A percentile compares a stretch with the other conserved stretches of the same genome.
phyloP scores from a whole-genome alignment of 2,797 vertebrate species.

The Euphonia xanthogaster region DNA sequence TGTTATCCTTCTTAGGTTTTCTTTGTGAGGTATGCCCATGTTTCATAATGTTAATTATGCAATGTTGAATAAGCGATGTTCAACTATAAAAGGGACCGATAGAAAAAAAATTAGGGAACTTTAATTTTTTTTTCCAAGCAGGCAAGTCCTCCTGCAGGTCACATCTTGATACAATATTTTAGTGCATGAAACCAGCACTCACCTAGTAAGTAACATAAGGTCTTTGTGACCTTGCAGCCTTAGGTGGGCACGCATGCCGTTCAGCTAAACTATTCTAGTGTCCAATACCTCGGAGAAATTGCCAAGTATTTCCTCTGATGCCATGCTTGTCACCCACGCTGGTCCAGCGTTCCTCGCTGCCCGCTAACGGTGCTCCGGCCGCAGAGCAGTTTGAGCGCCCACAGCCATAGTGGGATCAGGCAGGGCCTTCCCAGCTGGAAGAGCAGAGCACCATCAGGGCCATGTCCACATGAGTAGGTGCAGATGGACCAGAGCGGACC shows the following conservation, averaged over 20 bases:
- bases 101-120: neutral
- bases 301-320: slow-evolving; percentile 49
- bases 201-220: neutral
- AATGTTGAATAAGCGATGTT: neutral
- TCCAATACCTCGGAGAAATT: slow-evolving; percentile 46
- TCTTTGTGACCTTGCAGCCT: neutral
- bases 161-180: neutral
- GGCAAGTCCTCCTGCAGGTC: neutral
- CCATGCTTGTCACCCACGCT: slow-evolving; percentile 12
- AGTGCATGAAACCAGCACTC: neutral
- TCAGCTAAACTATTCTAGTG: slow-evolving; percentile 4
- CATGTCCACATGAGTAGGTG: slow-evolving; percentile 40
- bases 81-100: neutral
- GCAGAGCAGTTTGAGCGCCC: neutral
- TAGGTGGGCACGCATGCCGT: neutral
- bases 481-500: neutral
- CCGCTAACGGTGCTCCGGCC: neutral
- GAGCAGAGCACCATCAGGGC: slow-evolving; percentile 14
- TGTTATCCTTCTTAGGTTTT: neutral
- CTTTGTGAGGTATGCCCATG: rapidly evolving
- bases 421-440: neutral
- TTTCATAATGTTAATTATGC: neutral
- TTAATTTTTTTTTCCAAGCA: neutral
- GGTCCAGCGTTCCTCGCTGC: neutral
- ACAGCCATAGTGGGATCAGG: neutral